A percentile compares a stretch with the other conserved stretches of the same genome.
Conservation (phyloP, 2,113 vertebrate species). For the Phainopepla nitens region DNA sequence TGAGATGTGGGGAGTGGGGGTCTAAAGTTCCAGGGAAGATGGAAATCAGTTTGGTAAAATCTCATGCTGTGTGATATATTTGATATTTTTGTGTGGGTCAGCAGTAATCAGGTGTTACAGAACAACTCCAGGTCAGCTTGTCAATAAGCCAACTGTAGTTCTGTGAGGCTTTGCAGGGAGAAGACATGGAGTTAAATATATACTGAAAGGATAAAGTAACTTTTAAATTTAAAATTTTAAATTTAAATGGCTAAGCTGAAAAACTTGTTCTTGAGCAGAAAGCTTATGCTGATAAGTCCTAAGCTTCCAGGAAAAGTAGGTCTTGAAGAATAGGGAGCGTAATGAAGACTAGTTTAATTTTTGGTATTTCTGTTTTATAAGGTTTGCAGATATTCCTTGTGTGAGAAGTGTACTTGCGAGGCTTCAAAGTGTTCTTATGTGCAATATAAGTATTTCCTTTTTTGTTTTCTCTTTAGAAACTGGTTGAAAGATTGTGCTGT, state of each 20-base stretch:
- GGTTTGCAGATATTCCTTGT: neutral
- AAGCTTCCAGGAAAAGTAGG: neutral
- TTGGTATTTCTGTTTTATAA: slow-evolving; percentile 10
- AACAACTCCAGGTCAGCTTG: neutral
- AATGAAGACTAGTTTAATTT: slow-evolving; percentile 7
- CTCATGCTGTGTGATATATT: neutral
- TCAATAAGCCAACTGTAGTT: neutral
- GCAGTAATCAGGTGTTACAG: neutral
- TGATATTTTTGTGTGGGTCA: neutral
- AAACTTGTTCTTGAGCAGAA: neutral
- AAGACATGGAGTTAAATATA: neutral
- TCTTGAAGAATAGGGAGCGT: neutral
- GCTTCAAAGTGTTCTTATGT: neutral
- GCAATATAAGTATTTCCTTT: neutral
- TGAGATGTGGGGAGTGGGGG: neutral
- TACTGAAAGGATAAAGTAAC: neutral
- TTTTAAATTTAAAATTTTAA: neutral
- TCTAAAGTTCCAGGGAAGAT: neutral
- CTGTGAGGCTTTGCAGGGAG: neutral
- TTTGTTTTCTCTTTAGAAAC: neutral
- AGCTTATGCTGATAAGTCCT: neutral
- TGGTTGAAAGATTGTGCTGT: neutral
- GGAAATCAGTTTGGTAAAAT: neutral
- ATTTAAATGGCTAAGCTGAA: neutral
- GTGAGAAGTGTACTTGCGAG: neutral